Conservation (phyloP, 2,797 vertebrate genomes). For the Poecilia wingei region DNA sequence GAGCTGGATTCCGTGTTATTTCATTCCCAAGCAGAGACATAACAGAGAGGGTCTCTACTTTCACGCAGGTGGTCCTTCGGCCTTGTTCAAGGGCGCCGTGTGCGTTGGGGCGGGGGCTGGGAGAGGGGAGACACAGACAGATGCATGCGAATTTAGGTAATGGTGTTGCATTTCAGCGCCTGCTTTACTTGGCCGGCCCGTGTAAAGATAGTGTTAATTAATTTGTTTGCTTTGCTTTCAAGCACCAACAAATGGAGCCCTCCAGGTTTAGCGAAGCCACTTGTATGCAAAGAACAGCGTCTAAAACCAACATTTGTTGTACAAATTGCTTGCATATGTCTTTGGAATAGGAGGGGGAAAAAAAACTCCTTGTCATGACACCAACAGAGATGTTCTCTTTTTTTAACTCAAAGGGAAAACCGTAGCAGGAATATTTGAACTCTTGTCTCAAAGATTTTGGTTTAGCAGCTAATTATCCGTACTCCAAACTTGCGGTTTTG, state of each 20-base stretch:
- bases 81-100: slow-evolving; percentile 84
- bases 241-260: slow-evolving; percentile 81
- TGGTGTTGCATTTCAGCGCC: slow-evolving; percentile 82
- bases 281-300: slow-evolving; percentile 76
- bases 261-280: slow-evolving; percentile 79
- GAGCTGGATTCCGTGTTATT: slow-evolving; percentile 90
- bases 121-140: slow-evolving; percentile 72
- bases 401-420: slow-evolving; percentile 49
- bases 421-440: slow-evolving; percentile 49
- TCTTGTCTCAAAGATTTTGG: slow-evolving; percentile 54
- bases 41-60: slow-evolving; percentile 87
- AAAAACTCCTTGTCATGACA: slow-evolving; percentile 67
- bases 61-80: slow-evolving; percentile 89
- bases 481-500: slow-evolving; percentile 65
- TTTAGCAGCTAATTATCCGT: slow-evolving; percentile 69
- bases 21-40: slow-evolving; percentile 91
- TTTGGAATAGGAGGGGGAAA: slow-evolving; percentile 62
- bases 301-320: slow-evolving; percentile 86
- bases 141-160: slow-evolving; percentile 88
- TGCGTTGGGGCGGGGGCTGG: slow-evolving; percentile 63
- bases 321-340: slow-evolving; percentile 89
- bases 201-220: slow-evolving; percentile 88
- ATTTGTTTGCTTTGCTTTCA: slow-evolving; percentile 89
- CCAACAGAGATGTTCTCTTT: slow-evolving; percentile 64
- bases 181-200: slow-evolving; percentile 82